Base-by-base conservation (phyloP, 1,140 invertebrate genomes). In the Gonatopus flavifemur region DNA sequence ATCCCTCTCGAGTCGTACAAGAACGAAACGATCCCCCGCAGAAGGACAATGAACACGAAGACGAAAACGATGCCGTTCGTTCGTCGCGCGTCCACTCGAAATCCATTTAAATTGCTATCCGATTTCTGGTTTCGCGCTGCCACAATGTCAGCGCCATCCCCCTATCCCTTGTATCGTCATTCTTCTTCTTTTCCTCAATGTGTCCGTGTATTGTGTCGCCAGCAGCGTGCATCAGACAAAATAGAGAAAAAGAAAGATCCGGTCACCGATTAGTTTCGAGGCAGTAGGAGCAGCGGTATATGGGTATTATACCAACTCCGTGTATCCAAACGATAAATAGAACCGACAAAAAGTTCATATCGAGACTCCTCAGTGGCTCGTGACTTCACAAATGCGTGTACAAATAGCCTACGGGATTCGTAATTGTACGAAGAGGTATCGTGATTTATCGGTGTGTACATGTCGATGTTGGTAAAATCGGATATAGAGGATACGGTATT, bases 51-150 rank as follows among this genome's bases (percentile, higher is more conserved):
- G 21, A 32, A 12, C 16, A 20, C 15, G n/a, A n/a, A n/a, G n/a
- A n/a, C n/a, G n/a, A n/a, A n/a, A n/a, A n/a, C 37, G 51, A 46
- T 38, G 43, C 47, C 38, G 30, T 45, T 37, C 41, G 18, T 31
- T 15, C 8, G 25, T 37, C 19, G n/a, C 31, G 32, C 33, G 16
- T 52, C 54, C 57, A 67, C 60, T 72, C 61, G 60, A 71, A 62
- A 70, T 63, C 69, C 57, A 70, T 71, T 72, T 72, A 72, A 69
- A 72, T 62, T 49, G 51, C 61, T 55, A 71, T 70, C 59, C 61
- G 64, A 71, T 67, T 69, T 58, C 32, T 64, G 36, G 55, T 59
- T 60, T 49, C 46, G 40, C 39, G 31, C 28, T n/a, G 28, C 20
- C 54, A 57, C 55, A 58, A 55, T 62, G 51, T 60, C 25, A 44